Conservation (phyloP, 1,140 invertebrate genomes). For the Scylla paramamosain region DNA sequence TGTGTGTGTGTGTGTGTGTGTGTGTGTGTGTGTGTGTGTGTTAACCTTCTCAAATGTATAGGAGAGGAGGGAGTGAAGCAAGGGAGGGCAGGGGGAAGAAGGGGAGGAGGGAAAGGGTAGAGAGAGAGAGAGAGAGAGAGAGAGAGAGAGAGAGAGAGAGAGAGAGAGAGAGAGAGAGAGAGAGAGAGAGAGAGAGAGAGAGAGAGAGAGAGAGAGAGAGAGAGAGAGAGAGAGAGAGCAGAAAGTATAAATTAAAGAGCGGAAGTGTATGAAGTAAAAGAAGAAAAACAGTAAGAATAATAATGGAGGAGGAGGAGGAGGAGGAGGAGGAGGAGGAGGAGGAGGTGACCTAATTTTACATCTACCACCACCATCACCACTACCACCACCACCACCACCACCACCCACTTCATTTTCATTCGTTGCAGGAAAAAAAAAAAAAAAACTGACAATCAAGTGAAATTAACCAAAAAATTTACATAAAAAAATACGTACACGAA, state of each 20-base stretch:
- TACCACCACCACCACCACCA: background rate
- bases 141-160: background rate
- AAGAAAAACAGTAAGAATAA: background rate
- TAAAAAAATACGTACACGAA: background rate
- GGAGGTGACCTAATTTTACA: background rate
- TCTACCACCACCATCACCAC: background rate
- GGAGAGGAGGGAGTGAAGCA: background rate
- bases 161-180: background rate
- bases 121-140: conserved; percentile 40
- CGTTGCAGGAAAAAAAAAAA: background rate
- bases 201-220: too few species aligned
- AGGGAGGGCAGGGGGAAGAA: too few species aligned
- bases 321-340: background rate
- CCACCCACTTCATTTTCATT: background rate
- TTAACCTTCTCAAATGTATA: background rate
- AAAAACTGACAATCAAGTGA: background rate
- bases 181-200: too few species aligned
- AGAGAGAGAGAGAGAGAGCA: too few species aligned
- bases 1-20: background rate
- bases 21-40: background rate
- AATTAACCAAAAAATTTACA: too few species aligned
- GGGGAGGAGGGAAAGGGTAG: background rate
- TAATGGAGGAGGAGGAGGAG: background rate
- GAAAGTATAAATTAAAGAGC: too few species aligned
- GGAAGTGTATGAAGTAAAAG: too few species aligned